These are phyloP conservation scores for Drosophila busckii DNA, from an alignment of 1,140 invertebrate genomes.

Conservation along the genomic window DNA sequence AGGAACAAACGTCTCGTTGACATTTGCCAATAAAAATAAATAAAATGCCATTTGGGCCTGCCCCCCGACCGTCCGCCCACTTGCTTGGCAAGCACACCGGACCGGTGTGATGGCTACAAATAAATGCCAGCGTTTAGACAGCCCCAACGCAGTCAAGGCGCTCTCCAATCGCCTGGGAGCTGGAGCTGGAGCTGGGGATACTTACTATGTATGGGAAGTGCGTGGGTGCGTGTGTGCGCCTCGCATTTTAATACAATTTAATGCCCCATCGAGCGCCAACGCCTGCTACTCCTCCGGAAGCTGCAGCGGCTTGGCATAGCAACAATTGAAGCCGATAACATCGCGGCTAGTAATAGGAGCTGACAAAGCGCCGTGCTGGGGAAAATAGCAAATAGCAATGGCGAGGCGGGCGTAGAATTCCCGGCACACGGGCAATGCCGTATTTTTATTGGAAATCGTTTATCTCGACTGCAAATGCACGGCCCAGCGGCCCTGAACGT, in stretches of 20 bases:
- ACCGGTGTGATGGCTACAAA: conserved; percentile 50
- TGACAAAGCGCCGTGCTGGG: conserved; percentile 22
- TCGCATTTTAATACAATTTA: conserved; percentile 76
- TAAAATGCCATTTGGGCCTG: conserved; percentile 60
- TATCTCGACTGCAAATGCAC: conserved; percentile 48
- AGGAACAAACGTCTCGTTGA: conserved; percentile 62
- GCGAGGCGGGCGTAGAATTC: conserved; percentile 41
- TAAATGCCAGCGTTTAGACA: conserved; percentile 64
- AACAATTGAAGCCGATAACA: conserved; percentile 66
- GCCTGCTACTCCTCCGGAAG: conserved; percentile 3
- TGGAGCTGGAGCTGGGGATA: conserved; percentile 18
- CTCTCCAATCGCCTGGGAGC: conserved; percentile 44
- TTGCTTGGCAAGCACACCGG: not conserved
- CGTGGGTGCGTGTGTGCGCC: conserved; percentile 50
- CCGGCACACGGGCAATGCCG: conserved; percentile 41
- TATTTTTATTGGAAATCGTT: conserved; percentile 75
- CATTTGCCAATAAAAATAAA: conserved; percentile 76
- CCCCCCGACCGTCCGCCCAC: conserved; percentile 2
- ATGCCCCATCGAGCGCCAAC: conserved; percentile 61
- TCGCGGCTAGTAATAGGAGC: conserved; percentile 23
- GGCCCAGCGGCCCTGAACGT: conserved; percentile 43
- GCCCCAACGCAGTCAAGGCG: conserved; percentile 38
- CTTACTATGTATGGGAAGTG: conserved; percentile 3
- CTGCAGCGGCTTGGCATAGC: conserved; percentile 20
- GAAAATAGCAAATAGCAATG: too few species aligned